These are phyloP conservation scores for Thysanoteuthis rhombus DNA, from an alignment of 2,888 invertebrate species.

Conservation along the genomic window DNA sequence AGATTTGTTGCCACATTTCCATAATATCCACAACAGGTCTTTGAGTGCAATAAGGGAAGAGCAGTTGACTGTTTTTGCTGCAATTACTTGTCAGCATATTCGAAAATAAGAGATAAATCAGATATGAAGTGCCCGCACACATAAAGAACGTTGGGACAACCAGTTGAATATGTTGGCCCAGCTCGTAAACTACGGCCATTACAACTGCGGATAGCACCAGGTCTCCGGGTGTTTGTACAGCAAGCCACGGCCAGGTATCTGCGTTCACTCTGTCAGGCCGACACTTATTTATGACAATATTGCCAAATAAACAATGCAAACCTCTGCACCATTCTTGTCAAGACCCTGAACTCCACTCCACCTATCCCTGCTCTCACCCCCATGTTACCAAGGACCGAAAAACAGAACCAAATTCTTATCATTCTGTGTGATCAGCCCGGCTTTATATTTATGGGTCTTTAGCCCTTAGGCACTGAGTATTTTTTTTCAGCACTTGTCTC, in stretches of 20 bases:
- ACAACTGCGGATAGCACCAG: slow-evolving; percentile 12
- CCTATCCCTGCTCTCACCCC: background rate
- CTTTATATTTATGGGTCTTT: background rate
- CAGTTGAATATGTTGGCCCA: slow-evolving; percentile 12
- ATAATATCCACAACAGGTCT: background rate
- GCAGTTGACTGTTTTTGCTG: slow-evolving; percentile 12
- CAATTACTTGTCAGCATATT: slow-evolving; percentile 12
- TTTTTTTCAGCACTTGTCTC: background rate
- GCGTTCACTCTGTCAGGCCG: slow-evolving; percentile 12
- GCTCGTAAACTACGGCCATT: background rate
- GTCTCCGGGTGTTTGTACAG: slow-evolving; percentile 12
- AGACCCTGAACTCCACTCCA: background rate
- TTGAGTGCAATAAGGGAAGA: slow-evolving; percentile 12
- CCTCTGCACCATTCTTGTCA: slow-evolving; percentile 12
- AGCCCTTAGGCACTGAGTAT: background rate
- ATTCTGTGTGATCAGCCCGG: background rate
- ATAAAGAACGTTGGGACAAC: background rate
- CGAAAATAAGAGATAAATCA: slow-evolving; percentile 12
- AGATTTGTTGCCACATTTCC: slow-evolving; percentile 12
- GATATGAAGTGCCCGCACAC: slow-evolving; percentile 12
- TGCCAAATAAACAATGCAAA: slow-evolving; percentile 12
- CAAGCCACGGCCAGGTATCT: slow-evolving; percentile 12
- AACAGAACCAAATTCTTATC: slow-evolving; percentile 12
- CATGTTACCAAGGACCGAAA: background rate
- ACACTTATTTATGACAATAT: slow-evolving; percentile 12